Conservation (phyloP, 1,140 invertebrate species). For the Formica exsecta region DNA sequence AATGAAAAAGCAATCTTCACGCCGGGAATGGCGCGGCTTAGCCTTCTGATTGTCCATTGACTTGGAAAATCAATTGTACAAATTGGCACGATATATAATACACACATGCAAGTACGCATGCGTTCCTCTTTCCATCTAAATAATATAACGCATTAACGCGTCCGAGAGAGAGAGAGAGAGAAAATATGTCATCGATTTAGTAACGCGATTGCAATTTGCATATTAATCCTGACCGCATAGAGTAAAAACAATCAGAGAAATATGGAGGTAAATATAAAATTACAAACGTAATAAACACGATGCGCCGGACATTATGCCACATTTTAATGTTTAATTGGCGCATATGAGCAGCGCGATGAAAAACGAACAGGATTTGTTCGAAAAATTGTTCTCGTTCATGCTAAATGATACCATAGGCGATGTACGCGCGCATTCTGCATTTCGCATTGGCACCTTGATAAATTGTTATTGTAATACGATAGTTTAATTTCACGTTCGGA, state of each 20-base stretch:
- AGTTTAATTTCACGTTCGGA: slow-evolving; percentile 7
- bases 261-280: slow-evolving; percentile 39
- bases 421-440: neutral
- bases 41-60: slow-evolving; percentile 66
- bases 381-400: slow-evolving; percentile 17
- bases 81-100: slow-evolving; percentile 43
- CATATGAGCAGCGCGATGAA: slow-evolving; percentile 4
- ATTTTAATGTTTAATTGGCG: slow-evolving; percentile 62
- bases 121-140: neutral
- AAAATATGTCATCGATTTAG: neutral
- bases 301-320: slow-evolving; percentile 31
- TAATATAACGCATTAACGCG: slow-evolving; percentile 5
- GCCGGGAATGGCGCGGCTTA: slow-evolving; percentile 47
- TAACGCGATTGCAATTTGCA: neutral
- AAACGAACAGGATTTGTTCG: neutral
- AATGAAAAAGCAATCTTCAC: slow-evolving; percentile 72
- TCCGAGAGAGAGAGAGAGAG: neutral
- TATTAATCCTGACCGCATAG: slow-evolving; percentile 19
- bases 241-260: slow-evolving; percentile 36
- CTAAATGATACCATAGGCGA: neutral
- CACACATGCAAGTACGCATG: neutral
- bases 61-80: slow-evolving; percentile 74
- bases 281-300: slow-evolving; percentile 45
- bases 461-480: slow-evolving; percentile 56
- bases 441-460: slow-evolving; percentile 43